Percentiles rank a stretch among this genome's conserved stretches.
Conservation (phyloP, 1,140 invertebrate species). For the Pseudomyrmex dendroicus region DNA sequence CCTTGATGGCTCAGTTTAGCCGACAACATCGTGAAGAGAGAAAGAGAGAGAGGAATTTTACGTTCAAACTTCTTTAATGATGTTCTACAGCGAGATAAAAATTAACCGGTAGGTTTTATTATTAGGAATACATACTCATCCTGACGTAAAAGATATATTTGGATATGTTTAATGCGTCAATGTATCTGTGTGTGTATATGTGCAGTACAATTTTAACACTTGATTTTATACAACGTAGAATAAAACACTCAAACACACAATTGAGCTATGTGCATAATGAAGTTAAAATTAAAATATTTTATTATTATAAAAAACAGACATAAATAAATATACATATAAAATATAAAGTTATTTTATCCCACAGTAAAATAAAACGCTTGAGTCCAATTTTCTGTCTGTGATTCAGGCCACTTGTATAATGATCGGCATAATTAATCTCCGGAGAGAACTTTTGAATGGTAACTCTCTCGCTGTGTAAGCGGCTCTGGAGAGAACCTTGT, state of each 20-base stretch:
- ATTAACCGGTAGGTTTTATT: constrained; percentile 52
- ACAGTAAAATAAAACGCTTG: too few species aligned
- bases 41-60: constrained; percentile 41
- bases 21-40: constrained; percentile 47
- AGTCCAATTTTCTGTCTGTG: too few species aligned
- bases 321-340: too few species aligned
- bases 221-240: too few species aligned
- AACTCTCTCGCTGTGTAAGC: constrained; percentile 29
- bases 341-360: too few species aligned
- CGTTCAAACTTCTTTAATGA: constrained; percentile 50
- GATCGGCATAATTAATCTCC: constrained; percentile 31
- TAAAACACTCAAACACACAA: too few species aligned
- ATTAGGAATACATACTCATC: constrained; percentile 49
- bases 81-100: constrained; percentile 52
- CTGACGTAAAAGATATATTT: too few species aligned
- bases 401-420: neutral
- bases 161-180: neutral
- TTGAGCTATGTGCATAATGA: too few species aligned
- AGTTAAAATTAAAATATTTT: too few species aligned
- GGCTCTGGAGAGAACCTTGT: constrained; percentile 33
- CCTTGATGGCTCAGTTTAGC: constrained; percentile 43
- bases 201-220: too few species aligned
- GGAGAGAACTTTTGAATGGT: constrained; percentile 49
- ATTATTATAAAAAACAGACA: too few species aligned
- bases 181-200: too few species aligned